Percentiles rank a stretch among this genome's conserved stretches.
Conservation (phyloP, 2,888 invertebrate species). For the Hetaerina titia region DNA sequence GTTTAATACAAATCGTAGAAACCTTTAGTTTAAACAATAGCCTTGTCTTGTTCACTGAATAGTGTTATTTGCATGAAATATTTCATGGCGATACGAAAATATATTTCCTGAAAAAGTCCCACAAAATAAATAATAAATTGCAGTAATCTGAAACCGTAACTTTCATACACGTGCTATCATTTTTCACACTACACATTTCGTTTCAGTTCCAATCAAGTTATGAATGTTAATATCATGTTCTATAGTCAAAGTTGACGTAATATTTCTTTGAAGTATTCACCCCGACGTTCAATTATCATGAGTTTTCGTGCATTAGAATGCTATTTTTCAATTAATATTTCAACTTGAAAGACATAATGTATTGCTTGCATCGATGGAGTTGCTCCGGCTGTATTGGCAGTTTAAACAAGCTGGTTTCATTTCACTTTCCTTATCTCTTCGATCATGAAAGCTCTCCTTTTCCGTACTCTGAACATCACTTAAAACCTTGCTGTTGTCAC, state of each 20-base stretch:
- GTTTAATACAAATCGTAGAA: too few species aligned
- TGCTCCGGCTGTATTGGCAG: not conserved
- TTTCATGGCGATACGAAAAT: too few species aligned
- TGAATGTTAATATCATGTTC: not conserved
- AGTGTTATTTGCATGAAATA: too few species aligned
- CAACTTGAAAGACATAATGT: not conserved
- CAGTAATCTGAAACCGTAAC: too few species aligned
- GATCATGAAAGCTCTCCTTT: not conserved
- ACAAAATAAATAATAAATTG: too few species aligned
- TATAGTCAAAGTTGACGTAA: not conserved
- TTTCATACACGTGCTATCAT: too few species aligned
- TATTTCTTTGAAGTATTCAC: not conserved
- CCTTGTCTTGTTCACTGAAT: too few species aligned
- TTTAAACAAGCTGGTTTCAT: not conserved
- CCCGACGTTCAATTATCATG: not conserved
- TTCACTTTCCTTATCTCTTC: constrained; percentile 10
- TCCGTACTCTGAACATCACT: not conserved
- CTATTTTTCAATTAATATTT: not conserved
- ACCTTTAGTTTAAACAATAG: too few species aligned
- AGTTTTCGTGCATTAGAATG: not conserved
- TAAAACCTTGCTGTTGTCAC: not conserved
- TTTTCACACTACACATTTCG: not conserved
- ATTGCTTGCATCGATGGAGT: not conserved
- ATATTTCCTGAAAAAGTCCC: too few species aligned
- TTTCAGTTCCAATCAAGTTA: not conserved